A percentile compares a stretch with the other conserved stretches of the same genome.
phyloP scores from a whole-genome alignment of 1,140 invertebrate genomes.

The Atopsyche davidsoni region DNA sequence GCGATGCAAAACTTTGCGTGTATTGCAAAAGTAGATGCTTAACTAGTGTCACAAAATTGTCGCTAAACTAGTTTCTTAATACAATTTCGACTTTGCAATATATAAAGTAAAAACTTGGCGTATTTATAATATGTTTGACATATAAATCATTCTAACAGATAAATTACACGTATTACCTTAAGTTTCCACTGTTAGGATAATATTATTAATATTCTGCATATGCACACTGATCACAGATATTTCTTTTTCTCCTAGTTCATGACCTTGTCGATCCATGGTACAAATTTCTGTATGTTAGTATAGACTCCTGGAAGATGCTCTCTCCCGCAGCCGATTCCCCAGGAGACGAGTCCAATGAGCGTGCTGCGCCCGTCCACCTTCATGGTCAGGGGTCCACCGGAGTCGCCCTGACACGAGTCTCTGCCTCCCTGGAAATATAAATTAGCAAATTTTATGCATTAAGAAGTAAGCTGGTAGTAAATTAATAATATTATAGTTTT shows the following conservation, averaged over 20 bases:
- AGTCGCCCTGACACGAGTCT: conserved; percentile 74
- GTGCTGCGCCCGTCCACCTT: conserved; percentile 75
- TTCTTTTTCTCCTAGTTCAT: conserved; percentile 48
- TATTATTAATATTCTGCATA: conserved; percentile 27
- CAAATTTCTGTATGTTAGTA: conserved; percentile 86
- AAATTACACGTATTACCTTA: not conserved
- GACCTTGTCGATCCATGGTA: conserved; percentile 85
- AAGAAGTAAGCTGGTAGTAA: no score
- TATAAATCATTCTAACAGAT: no score
- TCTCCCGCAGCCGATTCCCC: conserved; percentile 85
- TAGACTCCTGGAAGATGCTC: conserved; percentile 87
- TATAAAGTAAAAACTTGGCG: no score
- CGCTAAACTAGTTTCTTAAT: no score
- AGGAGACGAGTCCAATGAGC: conserved; percentile 81
- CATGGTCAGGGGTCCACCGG: conserved; percentile 76
- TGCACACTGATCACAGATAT: no score
- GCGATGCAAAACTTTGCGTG: no score
- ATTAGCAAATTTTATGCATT: no score
- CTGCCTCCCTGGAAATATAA: conserved; percentile 51
- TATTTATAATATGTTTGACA: not conserved
- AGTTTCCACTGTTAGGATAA: no score
- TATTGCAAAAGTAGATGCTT: no score
- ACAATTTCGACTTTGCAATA: no score
- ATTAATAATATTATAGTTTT: no score
- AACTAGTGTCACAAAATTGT: no score